A percentile compares a stretch with the other conserved stretches of the same genome.
Conservation (phyloP, 2,888 invertebrate species). For the Alloplasta piceator region DNA sequence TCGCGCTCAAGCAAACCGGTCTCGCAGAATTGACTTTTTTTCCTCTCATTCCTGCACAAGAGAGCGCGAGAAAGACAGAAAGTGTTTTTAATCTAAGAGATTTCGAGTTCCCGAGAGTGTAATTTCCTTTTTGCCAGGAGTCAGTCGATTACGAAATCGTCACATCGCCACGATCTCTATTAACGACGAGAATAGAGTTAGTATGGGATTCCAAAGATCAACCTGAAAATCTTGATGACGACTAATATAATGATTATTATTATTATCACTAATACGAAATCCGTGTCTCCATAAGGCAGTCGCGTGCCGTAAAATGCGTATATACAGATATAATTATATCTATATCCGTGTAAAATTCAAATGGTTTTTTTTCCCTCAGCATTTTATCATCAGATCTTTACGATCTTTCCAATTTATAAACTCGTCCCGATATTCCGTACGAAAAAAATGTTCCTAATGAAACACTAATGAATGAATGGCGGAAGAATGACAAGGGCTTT, state of each 20-base stretch:
- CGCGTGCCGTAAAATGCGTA: neutral
- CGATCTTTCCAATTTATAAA: neutral
- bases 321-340: neutral
- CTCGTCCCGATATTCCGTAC: neutral
- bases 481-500: neutral
- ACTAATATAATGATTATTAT: slow-evolving; percentile 32
- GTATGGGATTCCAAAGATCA: slow-evolving; percentile 21
- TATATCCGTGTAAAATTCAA: slow-evolving; percentile 1
- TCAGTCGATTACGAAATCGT: slow-evolving; percentile 58
- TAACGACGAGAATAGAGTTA: slow-evolving; percentile 32
- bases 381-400: slow-evolving; percentile 1
- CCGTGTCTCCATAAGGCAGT: neutral
- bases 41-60: slow-evolving; percentile 46
- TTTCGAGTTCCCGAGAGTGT: slow-evolving; percentile 22
- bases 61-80: neutral
- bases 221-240: slow-evolving; percentile 34
- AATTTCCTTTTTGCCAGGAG: slow-evolving; percentile 9
- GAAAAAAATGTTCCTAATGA: slow-evolving; percentile 1
- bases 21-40: slow-evolving; percentile 46
- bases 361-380: slow-evolving; percentile 4
- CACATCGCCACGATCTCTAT: slow-evolving; percentile 49
- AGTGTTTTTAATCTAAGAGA: slow-evolving; percentile 47
- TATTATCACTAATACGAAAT: slow-evolving; percentile 8
- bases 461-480: neutral
- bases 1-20: slow-evolving; percentile 60